Conservation (phyloP, 2,113 vertebrate genomes). For the Lophochroa leadbeateri region DNA sequence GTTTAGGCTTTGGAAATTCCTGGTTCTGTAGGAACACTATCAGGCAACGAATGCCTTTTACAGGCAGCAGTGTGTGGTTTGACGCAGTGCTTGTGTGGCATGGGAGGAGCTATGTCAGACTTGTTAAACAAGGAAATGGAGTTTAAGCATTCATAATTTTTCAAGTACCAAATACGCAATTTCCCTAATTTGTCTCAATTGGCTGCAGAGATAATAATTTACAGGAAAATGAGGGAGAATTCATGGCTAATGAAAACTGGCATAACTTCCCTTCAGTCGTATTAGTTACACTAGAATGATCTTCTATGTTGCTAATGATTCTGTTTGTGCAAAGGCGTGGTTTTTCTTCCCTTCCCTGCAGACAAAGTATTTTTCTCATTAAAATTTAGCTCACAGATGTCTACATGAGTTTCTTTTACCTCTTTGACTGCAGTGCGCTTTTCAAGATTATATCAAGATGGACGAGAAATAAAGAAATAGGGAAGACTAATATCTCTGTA, state of each 20-base stretch:
- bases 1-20: neutral
- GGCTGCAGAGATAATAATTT: conserved; percentile 21
- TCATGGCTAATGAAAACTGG: conserved; percentile 8
- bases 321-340: neutral
- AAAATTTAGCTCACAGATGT: conserved; percentile 7
- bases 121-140: neutral
- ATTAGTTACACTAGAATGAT: conserved; percentile 27
- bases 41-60: accelerated
- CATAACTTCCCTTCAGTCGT: neutral
- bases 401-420: neutral
- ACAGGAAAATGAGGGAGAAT: neutral
- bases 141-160: neutral
- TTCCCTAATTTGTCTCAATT: neutral
- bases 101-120: accelerated
- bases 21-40: neutral
- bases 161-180: neutral
- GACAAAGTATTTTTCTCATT: conserved; percentile 22
- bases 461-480: neutral
- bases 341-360: neutral
- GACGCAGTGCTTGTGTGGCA: neutral
- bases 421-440: neutral
- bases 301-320: neutral
- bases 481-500: neutral
- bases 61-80: neutral
- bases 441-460: neutral